Evolutionary conservation across 1,140 invertebrate genomes (phyloP).

Genomic region (Dreissena rostriformis): DNA sequence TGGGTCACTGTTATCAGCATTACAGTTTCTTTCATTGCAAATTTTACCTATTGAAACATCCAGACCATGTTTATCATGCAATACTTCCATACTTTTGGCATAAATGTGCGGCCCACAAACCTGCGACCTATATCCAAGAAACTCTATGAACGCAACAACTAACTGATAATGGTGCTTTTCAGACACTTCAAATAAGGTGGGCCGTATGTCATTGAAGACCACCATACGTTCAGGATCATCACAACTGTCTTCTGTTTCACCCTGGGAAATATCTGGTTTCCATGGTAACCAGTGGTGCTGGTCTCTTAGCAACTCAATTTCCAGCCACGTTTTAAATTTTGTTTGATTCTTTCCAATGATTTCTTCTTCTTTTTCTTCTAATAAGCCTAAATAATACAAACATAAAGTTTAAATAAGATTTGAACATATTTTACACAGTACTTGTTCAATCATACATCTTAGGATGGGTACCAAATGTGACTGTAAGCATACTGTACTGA

Average conservation of each 20-base stretch:
- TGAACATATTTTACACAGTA: too few relatives aligned
- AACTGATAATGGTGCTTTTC: constrained; percentile 73
- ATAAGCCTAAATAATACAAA: constrained; percentile 60
- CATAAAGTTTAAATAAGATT: too few relatives aligned
- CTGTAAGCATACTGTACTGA: too few relatives aligned
- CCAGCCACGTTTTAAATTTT: constrained; percentile 78
- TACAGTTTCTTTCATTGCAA: neutral
- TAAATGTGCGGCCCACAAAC: neutral
- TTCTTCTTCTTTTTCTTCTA: constrained; percentile 71
- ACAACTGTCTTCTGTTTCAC: constrained; percentile 80
- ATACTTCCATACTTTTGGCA: neutral
- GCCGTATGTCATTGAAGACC: constrained; percentile 81
- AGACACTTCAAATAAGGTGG: constrained; percentile 75
- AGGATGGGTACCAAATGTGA: too few relatives aligned
- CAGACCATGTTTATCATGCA: neutral
- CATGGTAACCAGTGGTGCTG: constrained; percentile 81
- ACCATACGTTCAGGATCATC: constrained; percentile 82
- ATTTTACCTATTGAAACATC: neutral
- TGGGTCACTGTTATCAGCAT: neutral
- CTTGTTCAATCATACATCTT: too few relatives aligned
- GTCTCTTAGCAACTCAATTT: constrained; percentile 80
- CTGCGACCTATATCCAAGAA: constrained; percentile 73
- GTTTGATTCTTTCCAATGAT: constrained; percentile 66
- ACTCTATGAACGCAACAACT: constrained; percentile 76
- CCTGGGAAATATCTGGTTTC: constrained; percentile 74